These are phyloP conservation scores for Tenthredo distinguenda DNA, from an alignment of 2,888 invertebrate genomes.

Conservation along the genomic window DNA sequence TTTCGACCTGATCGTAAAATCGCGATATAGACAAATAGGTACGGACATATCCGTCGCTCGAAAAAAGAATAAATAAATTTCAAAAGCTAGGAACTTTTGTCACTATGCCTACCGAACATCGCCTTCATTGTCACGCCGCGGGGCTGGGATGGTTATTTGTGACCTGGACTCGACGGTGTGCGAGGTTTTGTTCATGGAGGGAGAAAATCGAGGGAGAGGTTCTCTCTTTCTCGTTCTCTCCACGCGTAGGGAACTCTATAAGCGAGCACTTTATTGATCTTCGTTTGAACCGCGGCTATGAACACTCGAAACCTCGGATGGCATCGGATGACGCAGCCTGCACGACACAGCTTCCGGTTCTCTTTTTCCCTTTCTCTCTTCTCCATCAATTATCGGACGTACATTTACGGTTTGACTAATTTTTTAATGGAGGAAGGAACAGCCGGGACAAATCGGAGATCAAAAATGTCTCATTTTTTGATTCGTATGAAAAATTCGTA, in stretches of 20 bases:
- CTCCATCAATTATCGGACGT: background rate
- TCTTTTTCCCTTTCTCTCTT: background rate
- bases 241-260: constrained; percentile 74
- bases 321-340: constrained; percentile 47
- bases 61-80: background rate
- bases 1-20: background rate
- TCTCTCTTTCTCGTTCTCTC: constrained; percentile 42
- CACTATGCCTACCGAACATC: background rate
- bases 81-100: background rate
- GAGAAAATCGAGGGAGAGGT: constrained; percentile 10
- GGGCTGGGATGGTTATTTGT: constrained; percentile 40
- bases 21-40: background rate
- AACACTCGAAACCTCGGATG: constrained; percentile 38
- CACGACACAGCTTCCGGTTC: constrained; percentile 45
- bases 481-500: too few relatives aligned
- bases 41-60: background rate
- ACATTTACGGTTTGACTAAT: background rate
- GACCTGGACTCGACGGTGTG: constrained; percentile 39
- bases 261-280: constrained; percentile 78
- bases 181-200: constrained; percentile 22
- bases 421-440: background rate
- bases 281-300: constrained; percentile 71
- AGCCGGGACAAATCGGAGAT: background rate
- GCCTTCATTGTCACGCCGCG: constrained; percentile 29
- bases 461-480: background rate